These are phyloP conservation scores for Microctonus hyperodae DNA, from an alignment of 2,888 invertebrate species.

Conservation along the genomic window DNA sequence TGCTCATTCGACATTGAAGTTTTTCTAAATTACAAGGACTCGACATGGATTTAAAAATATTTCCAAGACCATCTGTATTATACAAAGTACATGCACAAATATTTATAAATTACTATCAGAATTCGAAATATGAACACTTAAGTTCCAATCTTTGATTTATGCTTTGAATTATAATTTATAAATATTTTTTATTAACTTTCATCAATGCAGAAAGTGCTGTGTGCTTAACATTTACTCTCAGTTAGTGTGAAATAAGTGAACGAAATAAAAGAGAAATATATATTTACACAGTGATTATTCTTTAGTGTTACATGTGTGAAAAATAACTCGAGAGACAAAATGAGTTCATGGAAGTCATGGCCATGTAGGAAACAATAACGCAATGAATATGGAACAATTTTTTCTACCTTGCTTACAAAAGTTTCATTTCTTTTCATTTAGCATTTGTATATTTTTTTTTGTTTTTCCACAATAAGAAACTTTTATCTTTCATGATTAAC, in stretches of 20 bases:
- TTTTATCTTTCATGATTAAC: neutral
- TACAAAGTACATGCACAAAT: no score
- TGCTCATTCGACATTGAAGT: constrained; percentile 34
- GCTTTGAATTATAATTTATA: neutral
- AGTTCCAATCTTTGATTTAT: no score
- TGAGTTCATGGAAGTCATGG: constrained; percentile 14
- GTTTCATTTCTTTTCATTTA: constrained; percentile 22
- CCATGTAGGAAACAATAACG: constrained; percentile 33
- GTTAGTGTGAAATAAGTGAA: neutral
- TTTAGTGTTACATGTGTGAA: neutral
- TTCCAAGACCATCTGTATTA: neutral
- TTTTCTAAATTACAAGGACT: constrained; percentile 40
- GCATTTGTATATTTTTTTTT: constrained; percentile 1
- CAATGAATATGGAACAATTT: constrained; percentile 36
- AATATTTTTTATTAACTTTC: neutral
- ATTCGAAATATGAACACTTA: no score
- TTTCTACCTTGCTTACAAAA: constrained; percentile 24
- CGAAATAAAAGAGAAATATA: neutral
- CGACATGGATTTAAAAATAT: constrained; percentile 15
- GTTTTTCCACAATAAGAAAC: neutral
- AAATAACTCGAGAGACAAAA: constrained; percentile 6
- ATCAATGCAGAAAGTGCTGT: constrained; percentile 4
- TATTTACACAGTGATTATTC: neutral
- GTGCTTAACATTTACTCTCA: constrained; percentile 5
- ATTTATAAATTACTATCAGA: no score